Base-by-base conservation (phyloP, 2,113 vertebrate genomes). In the Poeciliopsis retropinna region DNA sequence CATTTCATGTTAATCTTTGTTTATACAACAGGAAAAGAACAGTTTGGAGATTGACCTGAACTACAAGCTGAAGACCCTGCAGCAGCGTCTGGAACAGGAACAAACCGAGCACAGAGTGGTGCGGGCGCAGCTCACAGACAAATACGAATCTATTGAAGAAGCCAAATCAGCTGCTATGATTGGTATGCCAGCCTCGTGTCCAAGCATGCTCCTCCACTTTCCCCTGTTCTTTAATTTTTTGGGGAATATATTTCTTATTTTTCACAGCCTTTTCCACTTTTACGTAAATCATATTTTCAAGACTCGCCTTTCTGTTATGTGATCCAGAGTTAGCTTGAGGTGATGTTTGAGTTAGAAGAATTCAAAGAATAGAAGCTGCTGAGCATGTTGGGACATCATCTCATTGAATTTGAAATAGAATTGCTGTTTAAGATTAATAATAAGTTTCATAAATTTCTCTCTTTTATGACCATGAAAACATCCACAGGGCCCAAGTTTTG, bases 21-120 rank as follows among this genome's bases (percentile, higher is more conserved):
- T 29, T 15, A 29, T 19, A 4, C 80, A 82, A 65, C 73, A 99
- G 98, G 98, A 99, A 89, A 99, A 97, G 92, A 99, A 98, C 95
- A 97, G 95, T 89, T 90, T 98, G 89, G 97, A 99, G 93, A 99
- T 99, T 71, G 98, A 99, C 91, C 94, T 99, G 91, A 99, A 97
- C 93, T 99, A 99, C 92, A 97, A 96, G 80, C 96, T 98, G 71
- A 99, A 99, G 87, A 97, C 95, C 3, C 92, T 99, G 82, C 97
- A 99, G 92, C 97, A 99, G 78, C 94, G 95, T 13, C 90, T 99
- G 91, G 97, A 99, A 80, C 98, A 98, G 91, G 97, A 99, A 74
- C 86, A 96, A 79, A 97, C 95, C 5, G 98, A 99, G 85, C 97
- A 99, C 93, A 94, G 96, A 78, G 95, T 96, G 92, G 97, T 96